Evolutionary conservation across 2,888 invertebrate species (phyloP), one percentile per base, ranked within the genome.

Genomic region (Anthophora plumipes): DNA sequence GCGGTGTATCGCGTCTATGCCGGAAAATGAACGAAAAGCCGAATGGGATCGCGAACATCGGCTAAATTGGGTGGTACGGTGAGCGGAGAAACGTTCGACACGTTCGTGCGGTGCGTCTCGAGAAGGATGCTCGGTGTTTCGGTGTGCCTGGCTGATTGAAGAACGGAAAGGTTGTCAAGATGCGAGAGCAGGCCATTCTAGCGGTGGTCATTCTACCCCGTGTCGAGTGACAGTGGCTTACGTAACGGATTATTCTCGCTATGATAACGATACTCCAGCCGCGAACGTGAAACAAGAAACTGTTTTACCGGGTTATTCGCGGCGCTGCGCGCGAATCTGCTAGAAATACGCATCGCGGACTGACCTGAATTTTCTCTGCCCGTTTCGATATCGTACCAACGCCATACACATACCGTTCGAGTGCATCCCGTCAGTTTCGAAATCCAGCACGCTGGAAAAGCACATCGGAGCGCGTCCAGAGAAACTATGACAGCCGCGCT

Each of bases 401-500:
- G 72, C 57, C 57, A n/a, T n/a, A n/a, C n/a, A 22, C 72, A 4
- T 31, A 22, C 72, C 46, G 43, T 39, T 41, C 71, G 60, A 43
- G 48, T 55, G 14, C 31, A 52, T 54, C 50, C 52, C 52, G 48
- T 52, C 41, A 37, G 37, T 25, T 48, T 43, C 17, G 9, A 46
- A 31, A 25, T 60, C 61, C 43, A 61, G 41, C 41, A 37, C 50
- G 48, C 50, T 67, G 69, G 74, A 59, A 66, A 61, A 46, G 14
- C 60, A 20, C 50, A 70, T 80, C 64, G 63, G 20, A 48, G 54
- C 46, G 61, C 54, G 57, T 55, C 71, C 54, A 54, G 72, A 59
- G 46, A 67, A 92, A 94, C 94, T 94, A 95, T 95, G 95, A 95
- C 94, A 93, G 94, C 95, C 91, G 94, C 94, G 92, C 93, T 95